Base-by-base conservation (phyloP, 1,140 invertebrate genomes). In the Zaprionus ornatus region DNA sequence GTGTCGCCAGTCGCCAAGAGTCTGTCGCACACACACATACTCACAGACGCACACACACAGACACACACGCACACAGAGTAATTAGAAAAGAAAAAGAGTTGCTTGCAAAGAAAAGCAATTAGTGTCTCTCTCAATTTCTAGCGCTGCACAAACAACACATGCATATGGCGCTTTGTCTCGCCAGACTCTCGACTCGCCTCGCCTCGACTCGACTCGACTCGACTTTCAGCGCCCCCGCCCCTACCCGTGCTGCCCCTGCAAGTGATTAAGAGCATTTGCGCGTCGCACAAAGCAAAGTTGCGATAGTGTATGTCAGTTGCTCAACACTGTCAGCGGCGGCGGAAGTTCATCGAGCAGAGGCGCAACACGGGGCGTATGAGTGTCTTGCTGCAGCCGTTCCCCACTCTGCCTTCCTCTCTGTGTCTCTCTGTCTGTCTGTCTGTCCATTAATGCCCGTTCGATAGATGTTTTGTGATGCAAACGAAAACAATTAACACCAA, bases 41-140 rank as follows among this genome's bases (percentile, higher is more conserved):
- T 61, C 21, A 45, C 45, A 59, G 35, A 63, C 25, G 42, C 27
- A 42, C 64, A 61, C 37, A 59, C 37, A 56, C 17, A 42, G 45
- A 29, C 45, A 48, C 27, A 59, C 37, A 56, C 17, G 42, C n/a
- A 65, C 54, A 65, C 48, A 79, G 63, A 90, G 85, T 88, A 88
- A 88, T 88, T 88, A 88, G 85, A 88, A 88, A 90, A 85, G 85
- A 88, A 88, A 79, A 88, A 90, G 85, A 88, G 85, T 88, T 88
- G 85, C 32, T 73, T 85, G 78, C 56, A 85, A 88, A 88, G 85
- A 88, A 88, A 88, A 88, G 85, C 85, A 88, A 88, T 88, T 88
- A 88, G 85, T 88, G 85, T 88, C 85, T 88, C 81, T 90, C 86
- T 88, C 85, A 90, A 88, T 88, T 88, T 85, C 85, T 86, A 73